These are phyloP conservation scores for Ernsta delagoae DNA, from an alignment of 2,888 invertebrate genomes.

Conservation along the genomic window DNA sequence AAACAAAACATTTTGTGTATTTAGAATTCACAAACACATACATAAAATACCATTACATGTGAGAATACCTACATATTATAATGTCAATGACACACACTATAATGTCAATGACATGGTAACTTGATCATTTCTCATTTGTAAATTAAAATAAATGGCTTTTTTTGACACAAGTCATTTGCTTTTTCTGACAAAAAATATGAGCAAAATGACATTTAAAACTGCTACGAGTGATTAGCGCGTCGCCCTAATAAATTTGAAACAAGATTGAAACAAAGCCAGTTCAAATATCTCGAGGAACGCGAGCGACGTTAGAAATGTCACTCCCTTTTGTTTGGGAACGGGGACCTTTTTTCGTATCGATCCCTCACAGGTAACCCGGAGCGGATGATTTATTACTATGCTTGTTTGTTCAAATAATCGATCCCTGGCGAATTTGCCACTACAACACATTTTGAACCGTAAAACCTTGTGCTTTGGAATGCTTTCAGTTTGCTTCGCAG, in stretches of 20 bases:
- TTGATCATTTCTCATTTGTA: neutral
- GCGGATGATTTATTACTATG: slow-evolving; percentile 79
- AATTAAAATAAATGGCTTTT: slow-evolving; percentile 3
- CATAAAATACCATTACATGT: neutral
- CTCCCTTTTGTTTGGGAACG: slow-evolving; percentile 73
- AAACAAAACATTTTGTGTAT: slow-evolving; percentile 15
- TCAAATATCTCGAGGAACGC: slow-evolving; percentile 40
- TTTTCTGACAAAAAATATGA: neutral
- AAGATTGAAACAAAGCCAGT: slow-evolving; percentile 25
- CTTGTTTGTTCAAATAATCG: slow-evolving; percentile 84
- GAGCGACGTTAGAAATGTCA: slow-evolving; percentile 69
- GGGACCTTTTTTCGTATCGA: slow-evolving; percentile 73
- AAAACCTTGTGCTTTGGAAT: slow-evolving; percentile 6
- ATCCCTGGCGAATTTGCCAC: slow-evolving; percentile 58
- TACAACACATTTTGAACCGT: slow-evolving; percentile 33
- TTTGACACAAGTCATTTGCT: neutral
- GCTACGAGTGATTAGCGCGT: slow-evolving; percentile 15
- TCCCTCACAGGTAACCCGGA: slow-evolving; percentile 78
- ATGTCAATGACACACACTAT: neutral
- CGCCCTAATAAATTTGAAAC: slow-evolving; percentile 13
- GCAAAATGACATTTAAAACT: neutral
- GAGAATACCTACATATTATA: neutral
- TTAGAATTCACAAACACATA: neutral
- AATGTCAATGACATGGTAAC: neutral
- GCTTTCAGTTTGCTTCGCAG: slow-evolving; percentile 9